Evolutionary conservation across 2,113 vertebrate species (phyloP), one percentile per base, ranked within the genome.

Genomic region (Tichodroma muraria): DNA sequence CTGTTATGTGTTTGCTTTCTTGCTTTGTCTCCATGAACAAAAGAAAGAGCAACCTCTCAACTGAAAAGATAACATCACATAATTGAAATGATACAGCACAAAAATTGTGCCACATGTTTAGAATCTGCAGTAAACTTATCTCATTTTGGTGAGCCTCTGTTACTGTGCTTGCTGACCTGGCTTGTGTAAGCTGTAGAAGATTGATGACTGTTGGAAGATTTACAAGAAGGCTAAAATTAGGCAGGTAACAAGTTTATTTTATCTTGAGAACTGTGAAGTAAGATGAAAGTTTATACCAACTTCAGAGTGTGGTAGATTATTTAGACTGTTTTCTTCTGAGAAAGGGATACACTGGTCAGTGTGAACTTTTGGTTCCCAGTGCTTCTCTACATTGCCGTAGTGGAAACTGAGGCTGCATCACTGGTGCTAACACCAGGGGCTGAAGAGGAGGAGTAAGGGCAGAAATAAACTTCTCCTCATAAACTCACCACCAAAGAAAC

Each of bases 11-110:
- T 78, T 91, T 81, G 44, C 44, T 93, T 93, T 47, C 53, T 81
- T 94, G 87, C 70, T 93, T 96, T 90, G 81, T 92, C 66, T 89
- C 54, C 40, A 42, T 35, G 60, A 94, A 90, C 57, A 96, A 95
- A 93, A 91, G 71, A 83, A 80, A 45, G 15, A 91, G 35, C 30
- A 91, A 72, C 33, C 53, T 66, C 28, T 84, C 54, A 73, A 93
- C 12, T 87, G 82, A 95, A 89, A 89, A 72, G 44, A 94, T 80
- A 95, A 71, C 53, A 89, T 40, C 22, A 60, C 15, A 80, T 83
- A 77, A 90, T 45, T 70, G 28, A 90, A 89, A 95, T 89, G 52
- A 92, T 88, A 71, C 75, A 91, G 71, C 54, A 92, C 42, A 91
- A 93, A 94, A 96, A 59, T 45, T 54, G 33, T 80, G 63, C 90